Evolutionary conservation across 2,797 vertebrate genomes (phyloP).

Genomic region (Cephalopachus bancanus): DNA sequence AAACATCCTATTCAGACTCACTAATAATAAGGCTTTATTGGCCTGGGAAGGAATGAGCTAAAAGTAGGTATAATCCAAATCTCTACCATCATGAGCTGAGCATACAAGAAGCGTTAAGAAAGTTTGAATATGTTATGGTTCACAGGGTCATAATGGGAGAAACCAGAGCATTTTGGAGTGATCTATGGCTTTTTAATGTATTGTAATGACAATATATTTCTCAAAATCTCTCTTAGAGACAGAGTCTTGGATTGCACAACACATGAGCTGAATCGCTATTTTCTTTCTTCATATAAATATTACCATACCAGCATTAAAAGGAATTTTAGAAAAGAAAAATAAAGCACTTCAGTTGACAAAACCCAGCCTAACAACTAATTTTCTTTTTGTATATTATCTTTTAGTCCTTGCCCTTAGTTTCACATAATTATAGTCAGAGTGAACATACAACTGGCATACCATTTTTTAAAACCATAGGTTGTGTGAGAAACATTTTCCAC

Average conservation of each 20-base stretch:
- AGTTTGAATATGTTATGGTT: not conserved
- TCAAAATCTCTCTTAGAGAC: not conserved
- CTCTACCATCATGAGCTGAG: not conserved
- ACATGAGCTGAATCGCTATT: not conserved
- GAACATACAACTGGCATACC: constrained; percentile 1
- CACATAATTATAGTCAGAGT: constrained; percentile 53
- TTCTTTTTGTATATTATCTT: not conserved
- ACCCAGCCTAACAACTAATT: constrained; percentile 61
- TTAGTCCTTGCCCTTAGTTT: constrained; percentile 28
- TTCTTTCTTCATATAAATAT: constrained; percentile 55
- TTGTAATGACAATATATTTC: not conserved
- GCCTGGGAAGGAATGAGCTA: not conserved
- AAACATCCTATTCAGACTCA: not conserved
- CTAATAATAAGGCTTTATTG: not conserved
- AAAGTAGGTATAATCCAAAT: not conserved
- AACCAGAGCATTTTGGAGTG: not conserved
- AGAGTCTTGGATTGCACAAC: not conserved
- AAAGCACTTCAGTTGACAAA: constrained; percentile 61
- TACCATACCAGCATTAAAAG: constrained; percentile 58
- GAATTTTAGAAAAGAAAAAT: constrained; percentile 49
- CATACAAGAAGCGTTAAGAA: not conserved
- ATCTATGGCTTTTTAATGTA: not conserved
- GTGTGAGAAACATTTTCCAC: not conserved
- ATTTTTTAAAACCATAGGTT: not conserved
- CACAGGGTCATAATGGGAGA: not conserved